Conservation (phyloP, 2,888 invertebrate species). For the Hirudinaria manillensis region DNA sequence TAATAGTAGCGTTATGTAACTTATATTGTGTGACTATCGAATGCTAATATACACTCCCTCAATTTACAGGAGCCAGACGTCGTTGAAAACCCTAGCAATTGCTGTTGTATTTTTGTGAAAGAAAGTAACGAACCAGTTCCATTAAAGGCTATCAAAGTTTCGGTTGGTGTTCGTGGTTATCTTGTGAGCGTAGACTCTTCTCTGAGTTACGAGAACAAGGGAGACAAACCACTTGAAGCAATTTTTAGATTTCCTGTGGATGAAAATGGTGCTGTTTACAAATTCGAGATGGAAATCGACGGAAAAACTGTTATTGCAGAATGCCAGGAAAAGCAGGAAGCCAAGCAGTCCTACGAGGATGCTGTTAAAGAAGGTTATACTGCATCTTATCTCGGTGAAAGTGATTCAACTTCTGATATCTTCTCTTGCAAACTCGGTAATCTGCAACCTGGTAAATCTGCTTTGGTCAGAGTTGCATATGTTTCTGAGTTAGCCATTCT, state of each 20-base stretch:
- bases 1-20: too few species aligned
- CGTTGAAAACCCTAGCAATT: neutral
- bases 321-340: constrained; percentile 45
- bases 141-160: constrained; percentile 37
- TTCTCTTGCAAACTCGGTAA: constrained; percentile 44
- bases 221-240: constrained; percentile 41
- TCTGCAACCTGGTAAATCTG: constrained; percentile 40
- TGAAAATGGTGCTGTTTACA: constrained; percentile 43
- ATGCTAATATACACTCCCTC: too few species aligned
- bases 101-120: constrained; percentile 9
- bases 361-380: constrained; percentile 41
- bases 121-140: constrained; percentile 38
- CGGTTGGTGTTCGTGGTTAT: constrained; percentile 39
- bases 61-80: neutral
- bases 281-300: constrained; percentile 44
- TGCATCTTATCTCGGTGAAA: constrained; percentile 42
- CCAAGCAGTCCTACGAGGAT: constrained; percentile 42
- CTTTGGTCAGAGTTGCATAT: constrained; percentile 41
- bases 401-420: constrained; percentile 40
- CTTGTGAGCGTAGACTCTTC: constrained; percentile 40
- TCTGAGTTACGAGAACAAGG: constrained; percentile 41
- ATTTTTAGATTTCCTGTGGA: constrained; percentile 45
- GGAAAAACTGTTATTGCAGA: constrained; percentile 43
- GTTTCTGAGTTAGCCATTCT: constrained; percentile 42
- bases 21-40: too few species aligned